Percentiles rank a stretch among this genome's conserved stretches.
Evolutionary conservation across 2,888 invertebrate genomes (phyloP).

Genomic region (Isoperla grammatica): DNA sequence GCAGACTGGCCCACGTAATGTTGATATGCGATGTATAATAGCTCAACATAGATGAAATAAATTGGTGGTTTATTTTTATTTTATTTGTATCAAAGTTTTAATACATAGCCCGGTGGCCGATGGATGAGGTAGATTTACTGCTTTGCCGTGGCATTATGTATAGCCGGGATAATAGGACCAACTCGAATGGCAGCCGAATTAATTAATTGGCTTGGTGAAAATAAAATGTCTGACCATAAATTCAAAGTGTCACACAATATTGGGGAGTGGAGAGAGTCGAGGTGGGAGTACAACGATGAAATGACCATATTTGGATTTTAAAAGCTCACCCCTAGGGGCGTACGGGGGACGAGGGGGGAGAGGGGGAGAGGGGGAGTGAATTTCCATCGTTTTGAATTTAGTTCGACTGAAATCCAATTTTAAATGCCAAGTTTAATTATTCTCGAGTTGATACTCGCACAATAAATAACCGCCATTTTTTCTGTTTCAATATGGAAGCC

Average conservation of each 20-base stretch:
- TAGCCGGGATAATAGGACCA: constrained; percentile 23
- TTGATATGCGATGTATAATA: too few relatives aligned
- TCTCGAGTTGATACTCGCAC: too few relatives aligned
- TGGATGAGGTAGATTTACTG: neutral
- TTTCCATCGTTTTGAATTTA: too few relatives aligned
- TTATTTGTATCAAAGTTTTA: constrained; percentile 9
- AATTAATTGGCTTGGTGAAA: constrained; percentile 27
- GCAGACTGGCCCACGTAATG: too few relatives aligned
- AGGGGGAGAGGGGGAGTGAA: too few relatives aligned
- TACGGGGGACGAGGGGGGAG: too few relatives aligned
- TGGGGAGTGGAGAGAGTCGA: constrained; percentile 9
- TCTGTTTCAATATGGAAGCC: too few relatives aligned
- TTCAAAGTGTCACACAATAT: constrained; percentile 22
- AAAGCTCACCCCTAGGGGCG: neutral
- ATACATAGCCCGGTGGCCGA: neutral
- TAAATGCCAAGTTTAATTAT: too few relatives aligned
- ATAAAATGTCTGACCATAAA: constrained; percentile 26
- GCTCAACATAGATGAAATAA: neutral
- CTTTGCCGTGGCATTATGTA: neutral
- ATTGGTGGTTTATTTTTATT: neutral
- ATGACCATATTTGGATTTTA: neutral
- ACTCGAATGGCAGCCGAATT: constrained; percentile 21
- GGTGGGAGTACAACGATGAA: neutral
- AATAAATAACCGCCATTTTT: too few relatives aligned
- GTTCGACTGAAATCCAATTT: too few relatives aligned